Evolutionary conservation across 2,888 invertebrate species (phyloP).

Genomic region (Pimpla rufipes): DNA sequence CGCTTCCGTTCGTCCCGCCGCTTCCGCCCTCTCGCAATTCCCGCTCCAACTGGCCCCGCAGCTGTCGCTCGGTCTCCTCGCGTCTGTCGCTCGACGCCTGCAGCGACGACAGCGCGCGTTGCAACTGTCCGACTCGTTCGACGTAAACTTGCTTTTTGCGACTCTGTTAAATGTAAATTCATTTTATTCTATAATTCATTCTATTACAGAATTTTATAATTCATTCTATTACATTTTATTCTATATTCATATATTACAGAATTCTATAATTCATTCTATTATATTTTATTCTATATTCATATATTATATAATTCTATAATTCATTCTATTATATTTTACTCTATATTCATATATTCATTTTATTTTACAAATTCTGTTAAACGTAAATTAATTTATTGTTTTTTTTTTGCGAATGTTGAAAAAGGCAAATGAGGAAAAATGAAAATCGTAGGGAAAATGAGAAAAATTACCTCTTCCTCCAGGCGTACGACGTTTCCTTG

Average conservation of each 20-base stretch:
- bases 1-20: constrained; percentile 80
- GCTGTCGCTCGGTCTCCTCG: constrained; percentile 94
- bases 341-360: not conserved
- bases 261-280: too few relatives aligned
- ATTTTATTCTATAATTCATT: too few relatives aligned
- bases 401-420: too few relatives aligned
- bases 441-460: not conserved
- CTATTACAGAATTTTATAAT: too few relatives aligned
- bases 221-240: too few relatives aligned
- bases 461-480: constrained; percentile 92
- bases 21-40: constrained; percentile 89
- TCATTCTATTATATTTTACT: too few relatives aligned
- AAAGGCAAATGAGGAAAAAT: too few relatives aligned
- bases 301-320: too few relatives aligned
- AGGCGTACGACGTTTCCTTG: constrained; percentile 95
- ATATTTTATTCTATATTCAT: too few relatives aligned
- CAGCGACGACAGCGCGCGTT: constrained; percentile 92
- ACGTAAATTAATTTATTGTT: not conserved
- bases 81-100: constrained; percentile 94
- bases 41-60: constrained; percentile 93
- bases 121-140: constrained; percentile 93
- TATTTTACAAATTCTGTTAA: constrained; percentile 87
- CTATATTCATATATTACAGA: too few relatives aligned
- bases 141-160: constrained; percentile 94
- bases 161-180: constrained; percentile 86